Evolutionary conservation across 2,888 invertebrate species (phyloP).

Genomic region (Phymatocera aterrima): DNA sequence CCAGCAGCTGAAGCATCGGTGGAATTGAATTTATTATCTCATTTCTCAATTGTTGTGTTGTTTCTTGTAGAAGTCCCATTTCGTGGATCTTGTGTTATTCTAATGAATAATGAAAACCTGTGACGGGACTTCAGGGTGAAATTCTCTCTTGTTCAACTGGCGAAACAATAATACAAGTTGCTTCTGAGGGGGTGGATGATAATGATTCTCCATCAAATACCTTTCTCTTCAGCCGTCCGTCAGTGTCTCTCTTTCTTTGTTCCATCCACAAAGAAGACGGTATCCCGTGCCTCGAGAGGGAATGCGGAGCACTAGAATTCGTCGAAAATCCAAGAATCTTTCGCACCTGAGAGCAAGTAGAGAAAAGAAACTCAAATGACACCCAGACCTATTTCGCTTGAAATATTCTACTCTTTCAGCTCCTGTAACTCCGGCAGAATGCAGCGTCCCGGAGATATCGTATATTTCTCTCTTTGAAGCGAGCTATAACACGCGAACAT

Average conservation of each 20-base stretch:
- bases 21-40: not conserved
- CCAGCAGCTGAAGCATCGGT: not conserved
- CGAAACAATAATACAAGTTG: conserved; percentile 7
- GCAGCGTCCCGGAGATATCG: no score
- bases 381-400: not conserved
- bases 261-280: conserved; percentile 7
- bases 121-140: not conserved
- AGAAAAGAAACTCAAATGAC: not conserved
- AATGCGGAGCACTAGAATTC: not conserved
- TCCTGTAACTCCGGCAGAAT: no score
- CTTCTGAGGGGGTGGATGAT: not conserved
- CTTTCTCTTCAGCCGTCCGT: not conserved
- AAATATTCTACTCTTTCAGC: no score
- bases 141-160: not conserved
- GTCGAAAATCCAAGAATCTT: not conserved
- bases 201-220: conserved; percentile 5
- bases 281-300: not conserved
- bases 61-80: not conserved
- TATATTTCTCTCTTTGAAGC: no score
- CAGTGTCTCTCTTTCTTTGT: not conserved
- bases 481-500: no score
- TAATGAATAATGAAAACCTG: not conserved
- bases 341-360: not conserved
- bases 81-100: not conserved
- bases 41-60: no score